Conservation (phyloP, 2,888 invertebrate genomes). For the Electrophaes corylata region DNA sequence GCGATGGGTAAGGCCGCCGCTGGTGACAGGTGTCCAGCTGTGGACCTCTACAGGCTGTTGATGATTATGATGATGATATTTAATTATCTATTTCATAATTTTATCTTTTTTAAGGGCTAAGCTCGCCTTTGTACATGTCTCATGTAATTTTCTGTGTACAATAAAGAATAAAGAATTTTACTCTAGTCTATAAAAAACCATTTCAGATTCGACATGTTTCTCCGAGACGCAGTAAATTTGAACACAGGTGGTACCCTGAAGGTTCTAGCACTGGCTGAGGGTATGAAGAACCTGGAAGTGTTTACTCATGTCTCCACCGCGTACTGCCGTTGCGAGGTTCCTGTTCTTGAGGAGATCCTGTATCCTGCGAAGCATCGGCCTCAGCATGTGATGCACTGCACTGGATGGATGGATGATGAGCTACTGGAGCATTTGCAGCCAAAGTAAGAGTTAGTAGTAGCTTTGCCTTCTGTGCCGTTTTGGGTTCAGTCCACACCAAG, state of each 20-base stretch:
- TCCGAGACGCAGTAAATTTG: conserved; percentile 92
- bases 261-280: conserved; percentile 89
- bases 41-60: no score
- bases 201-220: conserved; percentile 91
- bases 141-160: no score
- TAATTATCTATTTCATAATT: no score
- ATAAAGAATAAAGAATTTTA: no score
- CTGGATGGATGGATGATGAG: conserved; percentile 88
- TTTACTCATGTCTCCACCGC: conserved; percentile 96
- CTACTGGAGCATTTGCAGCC: conserved; percentile 86
- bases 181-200: no score
- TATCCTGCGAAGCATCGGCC: conserved; percentile 88
- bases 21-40: no score
- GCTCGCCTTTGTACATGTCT: no score
- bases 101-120: no score
- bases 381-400: conserved; percentile 86
- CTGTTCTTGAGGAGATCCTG: conserved; percentile 90
- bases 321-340: conserved; percentile 94
- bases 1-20: no score
- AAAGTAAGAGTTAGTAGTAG: conserved; percentile 78
- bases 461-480: no score
- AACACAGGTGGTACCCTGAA: conserved; percentile 94
- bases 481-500: no score
- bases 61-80: no score
- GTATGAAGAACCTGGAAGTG: conserved; percentile 86